Evolutionary conservation across 2,888 invertebrate species (phyloP).

Genomic region (Saturnia japonica): DNA sequence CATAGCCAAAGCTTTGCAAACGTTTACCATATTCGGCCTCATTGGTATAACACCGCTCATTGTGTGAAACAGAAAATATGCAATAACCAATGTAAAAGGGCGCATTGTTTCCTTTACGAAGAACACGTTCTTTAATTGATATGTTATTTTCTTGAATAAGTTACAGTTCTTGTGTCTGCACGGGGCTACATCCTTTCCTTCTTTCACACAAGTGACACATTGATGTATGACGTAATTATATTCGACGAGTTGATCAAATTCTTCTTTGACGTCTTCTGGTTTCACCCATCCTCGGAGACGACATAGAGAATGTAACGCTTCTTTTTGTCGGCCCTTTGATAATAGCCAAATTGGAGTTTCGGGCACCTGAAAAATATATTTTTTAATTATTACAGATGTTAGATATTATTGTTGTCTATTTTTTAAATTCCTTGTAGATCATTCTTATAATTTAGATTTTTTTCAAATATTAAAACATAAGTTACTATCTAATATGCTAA

Average conservation of each 20-base stretch:
- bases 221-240: constrained; percentile 65
- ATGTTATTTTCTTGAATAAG: constrained; percentile 47
- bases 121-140: constrained; percentile 63
- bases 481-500: too few species aligned
- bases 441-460: background rate
- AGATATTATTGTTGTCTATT: background rate
- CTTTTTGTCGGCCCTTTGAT: constrained; percentile 78
- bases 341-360: constrained; percentile 84
- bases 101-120: constrained; percentile 77
- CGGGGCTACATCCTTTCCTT: constrained; percentile 43
- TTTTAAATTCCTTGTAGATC: background rate
- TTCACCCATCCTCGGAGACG: constrained; percentile 80
- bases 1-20: constrained; percentile 76
- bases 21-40: constrained; percentile 81
- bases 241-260: constrained; percentile 71
- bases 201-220: constrained; percentile 62
- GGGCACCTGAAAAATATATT: constrained; percentile 68
- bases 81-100: constrained; percentile 76
- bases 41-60: constrained; percentile 75
- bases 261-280: constrained; percentile 75
- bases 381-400: background rate
- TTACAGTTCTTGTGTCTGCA: constrained; percentile 56
- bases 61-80: constrained; percentile 78
- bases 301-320: constrained; percentile 78
- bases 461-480: background rate